Evolutionary conservation across 2,888 invertebrate genomes (phyloP).

Genomic region (Cephalotes varians): DNA sequence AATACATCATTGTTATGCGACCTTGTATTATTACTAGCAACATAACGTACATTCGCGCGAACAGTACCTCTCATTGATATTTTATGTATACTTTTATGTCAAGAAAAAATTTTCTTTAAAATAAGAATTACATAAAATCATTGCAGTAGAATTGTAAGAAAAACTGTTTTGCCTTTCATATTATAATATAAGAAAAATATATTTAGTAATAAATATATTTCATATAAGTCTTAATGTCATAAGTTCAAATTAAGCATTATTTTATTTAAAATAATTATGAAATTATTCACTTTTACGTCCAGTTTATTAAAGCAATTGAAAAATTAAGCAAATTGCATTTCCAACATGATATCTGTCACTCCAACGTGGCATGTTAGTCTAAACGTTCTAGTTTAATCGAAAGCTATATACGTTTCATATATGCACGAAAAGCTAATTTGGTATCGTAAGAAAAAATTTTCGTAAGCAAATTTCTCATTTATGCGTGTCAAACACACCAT

Average conservation of each 20-base stretch:
- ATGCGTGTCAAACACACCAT: neutral
- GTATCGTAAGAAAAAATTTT: neutral
- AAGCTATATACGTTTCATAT: neutral
- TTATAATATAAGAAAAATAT: neutral
- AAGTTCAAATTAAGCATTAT: neutral
- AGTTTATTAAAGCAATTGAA: neutral
- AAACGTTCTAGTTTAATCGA: conserved; percentile 17
- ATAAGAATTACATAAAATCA: neutral
- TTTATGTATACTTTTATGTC: no score
- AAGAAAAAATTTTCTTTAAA: neutral
- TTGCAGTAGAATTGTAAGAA: neutral
- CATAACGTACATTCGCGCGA: neutral
- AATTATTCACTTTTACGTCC: neutral
- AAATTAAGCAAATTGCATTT: neutral
- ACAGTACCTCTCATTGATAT: neutral
- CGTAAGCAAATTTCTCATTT: conserved; percentile 10
- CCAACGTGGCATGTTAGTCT: neutral
- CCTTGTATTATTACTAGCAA: neutral
- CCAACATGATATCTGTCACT: neutral
- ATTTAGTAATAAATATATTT: neutral
- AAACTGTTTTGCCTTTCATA: neutral
- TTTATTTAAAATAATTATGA: neutral
- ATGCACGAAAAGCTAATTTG: conserved; percentile 2
- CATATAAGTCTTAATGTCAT: neutral
- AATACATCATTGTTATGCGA: neutral